Percentiles rank a stretch among this genome's conserved stretches.
Evolutionary conservation across 1,140 invertebrate species (phyloP).

Genomic region (Daktulosphaira vitifoliae): DNA sequence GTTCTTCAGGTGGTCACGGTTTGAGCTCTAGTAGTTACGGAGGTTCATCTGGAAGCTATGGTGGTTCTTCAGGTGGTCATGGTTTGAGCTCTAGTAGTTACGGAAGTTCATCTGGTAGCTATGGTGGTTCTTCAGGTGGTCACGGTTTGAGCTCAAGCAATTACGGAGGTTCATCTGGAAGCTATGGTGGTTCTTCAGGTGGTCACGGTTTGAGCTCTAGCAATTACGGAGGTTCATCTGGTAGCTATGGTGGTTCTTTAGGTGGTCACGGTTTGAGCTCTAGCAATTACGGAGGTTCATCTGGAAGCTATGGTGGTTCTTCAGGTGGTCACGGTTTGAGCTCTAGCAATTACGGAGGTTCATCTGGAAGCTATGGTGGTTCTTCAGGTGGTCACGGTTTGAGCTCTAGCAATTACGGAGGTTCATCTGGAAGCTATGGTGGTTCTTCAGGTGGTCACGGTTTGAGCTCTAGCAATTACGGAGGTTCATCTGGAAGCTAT

Average conservation of each 20-base stretch:
- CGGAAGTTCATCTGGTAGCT: neutral
- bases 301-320: neutral
- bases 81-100: neutral
- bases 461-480: conserved; percentile 29
- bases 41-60: neutral
- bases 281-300: conserved; percentile 4
- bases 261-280: neutral
- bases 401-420: conserved; percentile 2
- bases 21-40: neutral
- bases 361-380: conserved; percentile 34
- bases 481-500: conserved; percentile 35
- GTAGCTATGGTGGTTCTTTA: neutral
- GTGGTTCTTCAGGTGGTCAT: neutral
- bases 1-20: conserved; percentile 8
- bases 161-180: conserved; percentile 1
- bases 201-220: neutral
- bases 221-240: neutral
- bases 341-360: too few relatives aligned
- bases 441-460: conserved; percentile 7
- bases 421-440: neutral
- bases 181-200: neutral
- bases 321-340: conserved; percentile 34
- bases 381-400: conserved; percentile 5
- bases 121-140: neutral
- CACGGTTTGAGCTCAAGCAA: neutral